Evolutionary conservation across 1,140 invertebrate species (phyloP).

Genomic region (Polyergus mexicanus): DNA sequence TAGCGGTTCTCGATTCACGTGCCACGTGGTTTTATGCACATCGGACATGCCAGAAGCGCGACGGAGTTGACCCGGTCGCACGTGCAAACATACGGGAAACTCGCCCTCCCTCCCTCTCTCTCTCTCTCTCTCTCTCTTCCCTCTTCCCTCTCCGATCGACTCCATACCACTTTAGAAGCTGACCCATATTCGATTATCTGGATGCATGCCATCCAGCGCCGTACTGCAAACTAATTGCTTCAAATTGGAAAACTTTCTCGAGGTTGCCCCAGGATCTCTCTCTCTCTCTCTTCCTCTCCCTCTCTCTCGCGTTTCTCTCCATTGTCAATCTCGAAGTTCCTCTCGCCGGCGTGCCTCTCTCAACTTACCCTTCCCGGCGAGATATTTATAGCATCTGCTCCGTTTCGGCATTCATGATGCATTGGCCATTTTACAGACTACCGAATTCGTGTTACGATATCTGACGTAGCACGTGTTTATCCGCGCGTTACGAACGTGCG

Average conservation of each 20-base stretch:
- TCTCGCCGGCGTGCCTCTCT: neutral
- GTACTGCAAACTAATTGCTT: constrained; percentile 78
- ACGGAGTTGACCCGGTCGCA: constrained; percentile 49
- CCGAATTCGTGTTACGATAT: constrained; percentile 41
- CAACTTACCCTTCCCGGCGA: neutral
- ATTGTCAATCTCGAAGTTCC: constrained; percentile 63
- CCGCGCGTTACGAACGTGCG: constrained; percentile 21
- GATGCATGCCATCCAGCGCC: constrained; percentile 74
- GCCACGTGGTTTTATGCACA: constrained; percentile 59
- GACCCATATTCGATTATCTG: constrained; percentile 79
- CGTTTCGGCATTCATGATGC: constrained; percentile 41
- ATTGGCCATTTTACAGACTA: constrained; percentile 29
- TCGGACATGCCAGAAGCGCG: constrained; percentile 46
- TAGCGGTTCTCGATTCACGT: constrained; percentile 23
- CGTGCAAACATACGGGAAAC: constrained; percentile 58
- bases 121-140: neutral
- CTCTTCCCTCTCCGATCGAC: constrained; percentile 58
- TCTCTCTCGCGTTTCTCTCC: neutral
- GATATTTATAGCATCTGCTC: constrained; percentile 55
- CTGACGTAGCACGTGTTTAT: constrained; percentile 49
- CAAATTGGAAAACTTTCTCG: constrained; percentile 79
- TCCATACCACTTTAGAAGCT: constrained; percentile 68
- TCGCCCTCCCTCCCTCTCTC: neutral
- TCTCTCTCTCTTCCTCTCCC: neutral
- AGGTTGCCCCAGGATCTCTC: constrained; percentile 27